Evolutionary conservation across 2,113 vertebrate species (phyloP), one percentile per base, ranked within the genome.

Genomic region (Sphaerodactylus townsendi): DNA sequence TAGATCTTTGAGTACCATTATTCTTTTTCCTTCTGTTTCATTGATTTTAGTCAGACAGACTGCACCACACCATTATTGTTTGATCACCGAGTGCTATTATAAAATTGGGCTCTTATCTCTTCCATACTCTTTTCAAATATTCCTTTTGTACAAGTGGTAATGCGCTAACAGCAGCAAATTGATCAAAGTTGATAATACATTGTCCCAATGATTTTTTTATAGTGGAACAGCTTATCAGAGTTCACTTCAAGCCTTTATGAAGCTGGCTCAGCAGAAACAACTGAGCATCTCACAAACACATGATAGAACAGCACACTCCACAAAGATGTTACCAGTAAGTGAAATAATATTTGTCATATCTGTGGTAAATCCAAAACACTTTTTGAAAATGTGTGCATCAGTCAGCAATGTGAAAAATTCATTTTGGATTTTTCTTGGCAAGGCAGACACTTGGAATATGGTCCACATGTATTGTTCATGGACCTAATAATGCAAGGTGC

Each of bases 41-140:
- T 85, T 79, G 83, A 79, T 85, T 85, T 78, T 68, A 72, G 68
- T 72, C 41, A 64, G 53, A 85, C 37, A 64, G 76, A 39, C 56
- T 71, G 76, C 76, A 79, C 39, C 68, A 13, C 76, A 79, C 39
- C 68, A 13, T 75, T 76, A 65, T 65, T 79, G 76, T 79, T 85
- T 79, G 66, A n/a, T 79, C 68, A 79, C 76, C 56, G 48, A 64
- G 53, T 50, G 46, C 66, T 71, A 72, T 77, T 72, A 50, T 79
- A 73, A 64, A 85, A 85, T 59, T 72, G 76, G 74, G 21, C n/a
- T 71, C 83, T 78, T 59, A 35, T 85, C 76, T 65, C 41, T 79
- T 73, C 39, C 59, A 28, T 30, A 15, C 33, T 46, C 68, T 79
- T 85, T 72, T 73, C 33, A 65, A 79, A 73, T 25, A 35, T 53